Evolutionary conservation across 2,797 vertebrate genomes (phyloP).

Genomic region (Hybognathus amarus): DNA sequence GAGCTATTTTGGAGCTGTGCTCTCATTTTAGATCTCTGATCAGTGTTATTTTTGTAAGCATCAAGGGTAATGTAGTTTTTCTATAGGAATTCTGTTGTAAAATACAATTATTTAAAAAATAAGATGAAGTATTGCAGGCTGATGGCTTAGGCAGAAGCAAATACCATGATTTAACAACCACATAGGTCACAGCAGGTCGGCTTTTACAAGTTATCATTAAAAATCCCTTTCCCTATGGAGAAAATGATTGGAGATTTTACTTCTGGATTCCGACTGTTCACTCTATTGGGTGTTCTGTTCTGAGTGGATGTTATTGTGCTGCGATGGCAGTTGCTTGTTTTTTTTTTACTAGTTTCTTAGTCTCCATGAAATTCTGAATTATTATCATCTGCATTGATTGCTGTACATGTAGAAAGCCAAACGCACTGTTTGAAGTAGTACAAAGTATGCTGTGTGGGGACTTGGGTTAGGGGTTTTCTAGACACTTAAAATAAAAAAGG

Average conservation of each 20-base stretch:
- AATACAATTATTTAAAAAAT: background rate
- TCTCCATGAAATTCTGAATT: background rate
- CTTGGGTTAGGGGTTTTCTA: background rate
- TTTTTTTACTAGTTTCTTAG: background rate
- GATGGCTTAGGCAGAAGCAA: too few relatives aligned
- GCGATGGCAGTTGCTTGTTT: background rate
- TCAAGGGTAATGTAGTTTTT: background rate
- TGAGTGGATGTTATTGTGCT: background rate
- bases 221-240: too few relatives aligned
- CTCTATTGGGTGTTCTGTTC: background rate
- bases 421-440: conserved; percentile 1
- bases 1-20: too few relatives aligned
- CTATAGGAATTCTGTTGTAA: background rate
- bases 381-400: background rate
- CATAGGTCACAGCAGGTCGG: too few relatives aligned
- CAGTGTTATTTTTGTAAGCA: background rate
- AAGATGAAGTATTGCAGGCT: too few relatives aligned
- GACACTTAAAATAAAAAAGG: too few relatives aligned
- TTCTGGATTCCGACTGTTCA: too few relatives aligned
- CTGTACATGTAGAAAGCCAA: background rate
- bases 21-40: too few relatives aligned
- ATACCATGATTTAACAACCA: too few relatives aligned
- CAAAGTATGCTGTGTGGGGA: background rate
- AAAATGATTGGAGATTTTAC: too few relatives aligned
- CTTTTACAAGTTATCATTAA: too few relatives aligned